Percentiles rank a stretch among this genome's conserved stretches.
Conservation (phyloP, 2,797 vertebrate genomes). For the Eutrigla gurnardus region DNA sequence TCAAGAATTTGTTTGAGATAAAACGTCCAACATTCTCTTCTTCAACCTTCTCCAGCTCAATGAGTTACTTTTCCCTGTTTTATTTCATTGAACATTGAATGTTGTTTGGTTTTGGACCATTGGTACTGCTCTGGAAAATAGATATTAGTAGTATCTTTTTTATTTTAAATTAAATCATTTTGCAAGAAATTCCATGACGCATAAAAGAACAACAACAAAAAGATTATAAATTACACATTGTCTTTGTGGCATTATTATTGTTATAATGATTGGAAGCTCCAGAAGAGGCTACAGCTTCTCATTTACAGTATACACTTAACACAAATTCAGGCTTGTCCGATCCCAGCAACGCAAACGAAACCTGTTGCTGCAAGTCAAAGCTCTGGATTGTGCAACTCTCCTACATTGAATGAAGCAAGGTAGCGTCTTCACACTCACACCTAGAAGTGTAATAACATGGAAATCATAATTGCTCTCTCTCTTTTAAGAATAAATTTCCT, state of each 20-base stretch:
- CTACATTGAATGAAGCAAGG: not conserved
- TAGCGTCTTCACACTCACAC: not conserved
- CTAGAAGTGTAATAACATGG: no score
- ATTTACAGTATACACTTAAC: not conserved
- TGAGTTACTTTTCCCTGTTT: not conserved
- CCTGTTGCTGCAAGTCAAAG: constrained; percentile 21
- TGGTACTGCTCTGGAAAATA: not conserved
- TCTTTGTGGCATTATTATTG: not conserved
- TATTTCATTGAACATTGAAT: not conserved
- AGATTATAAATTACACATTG: not conserved
- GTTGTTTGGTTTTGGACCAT: not conserved
- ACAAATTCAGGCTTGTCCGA: not conserved
- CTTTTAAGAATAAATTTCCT: not conserved
- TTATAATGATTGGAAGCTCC: not conserved
- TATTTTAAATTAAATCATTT: not conserved
- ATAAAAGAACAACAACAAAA: not conserved
- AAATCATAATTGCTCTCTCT: not conserved
- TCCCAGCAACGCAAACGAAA: constrained; percentile 17
- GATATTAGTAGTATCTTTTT: no score
- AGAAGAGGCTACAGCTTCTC: not conserved
- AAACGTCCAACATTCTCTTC: not conserved
- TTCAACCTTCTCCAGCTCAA: not conserved
- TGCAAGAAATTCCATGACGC: not conserved
- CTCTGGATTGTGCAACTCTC: not conserved
- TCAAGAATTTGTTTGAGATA: not conserved